Base-by-base conservation (phyloP, 2,113 vertebrate species). In the Galemys pyrenaicus region DNA sequence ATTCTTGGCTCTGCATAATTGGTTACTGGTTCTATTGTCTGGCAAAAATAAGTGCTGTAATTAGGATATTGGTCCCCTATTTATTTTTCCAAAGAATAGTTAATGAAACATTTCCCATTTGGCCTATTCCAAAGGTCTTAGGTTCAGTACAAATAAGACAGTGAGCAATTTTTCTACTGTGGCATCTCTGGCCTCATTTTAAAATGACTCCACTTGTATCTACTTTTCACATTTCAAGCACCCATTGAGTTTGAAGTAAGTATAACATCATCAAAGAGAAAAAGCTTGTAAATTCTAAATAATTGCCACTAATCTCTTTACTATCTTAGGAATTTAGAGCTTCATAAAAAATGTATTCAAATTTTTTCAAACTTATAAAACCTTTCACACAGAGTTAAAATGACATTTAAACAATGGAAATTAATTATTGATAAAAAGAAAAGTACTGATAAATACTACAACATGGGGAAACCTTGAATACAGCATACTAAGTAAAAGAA, bases 231-330 rank as follows among this genome's bases (percentile, higher is more conserved):
- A 73, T 73, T 88, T 75, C 87, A 95, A 80, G 44, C 19, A 88
- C 65, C 15, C 41, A 71, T 60, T 75, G 26, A 88, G 28, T 65
- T 56, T 91, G 84, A 92, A 32, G 37, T 70, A 65, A 71, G 44
- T 67, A 17, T 84, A 92, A 95, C 92, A 87, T 77, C 37, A 91
- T 80, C 11, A 44, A 19, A 44, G 35, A 86, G 44, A 68, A 83
- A 75, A 94, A 39, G 5, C 7, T 87, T 49, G 39, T 62, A 83
- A 90, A 81, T 88, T 93, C 30, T 58, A 89, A 95, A 81, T 89
- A 92, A 68, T 91, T 62, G 3, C n/a, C 15, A 94, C 3, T 49
- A 82, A 73, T 56, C 2, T 68, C 24, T 87, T 86, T 82, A 28
- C 37, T 81, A 86, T 70, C 28, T 58, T 32, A 74, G n/a, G n/a